phyloP scores from a whole-genome alignment of 2,888 invertebrate genomes.

The Trachelus stipa region DNA sequence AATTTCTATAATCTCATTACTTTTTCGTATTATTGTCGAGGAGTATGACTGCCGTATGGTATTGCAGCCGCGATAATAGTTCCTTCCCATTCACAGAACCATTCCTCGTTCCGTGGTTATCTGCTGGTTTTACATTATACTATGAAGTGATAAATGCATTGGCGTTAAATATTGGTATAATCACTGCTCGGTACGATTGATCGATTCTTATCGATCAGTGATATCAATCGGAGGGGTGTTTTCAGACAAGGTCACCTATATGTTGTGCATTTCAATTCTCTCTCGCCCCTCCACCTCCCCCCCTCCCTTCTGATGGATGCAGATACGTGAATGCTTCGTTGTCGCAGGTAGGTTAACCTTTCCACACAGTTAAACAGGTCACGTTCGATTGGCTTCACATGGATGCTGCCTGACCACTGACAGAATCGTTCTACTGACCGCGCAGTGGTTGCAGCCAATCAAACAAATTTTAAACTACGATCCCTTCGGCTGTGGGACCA shows the following conservation, averaged over 20 bases:
- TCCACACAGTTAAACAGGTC: constrained; percentile 8
- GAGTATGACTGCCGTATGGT: background rate
- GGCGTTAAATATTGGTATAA: background rate
- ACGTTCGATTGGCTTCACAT: constrained; percentile 13
- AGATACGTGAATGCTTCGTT: background rate
- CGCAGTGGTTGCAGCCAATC: constrained; percentile 16
- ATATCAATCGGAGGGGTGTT: background rate
- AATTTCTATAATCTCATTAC: background rate
- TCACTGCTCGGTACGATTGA: background rate
- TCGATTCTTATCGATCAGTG: background rate
- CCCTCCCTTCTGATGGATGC: background rate
- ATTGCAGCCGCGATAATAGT: background rate
- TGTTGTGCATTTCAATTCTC: background rate
- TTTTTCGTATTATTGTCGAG: background rate
- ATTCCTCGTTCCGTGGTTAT: background rate
- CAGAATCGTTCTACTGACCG: constrained; percentile 46
- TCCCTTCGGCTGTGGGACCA: background rate
- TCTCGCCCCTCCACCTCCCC: no score
- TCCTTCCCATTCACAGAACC: background rate
- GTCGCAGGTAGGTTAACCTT: constrained; percentile 9
- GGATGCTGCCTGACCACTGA: constrained; percentile 39
- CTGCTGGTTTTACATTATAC: background rate
- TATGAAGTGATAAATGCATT: background rate
- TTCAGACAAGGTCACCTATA: background rate
- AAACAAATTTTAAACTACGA: constrained; percentile 2